Conservation (phyloP, 2,797 vertebrate species). For the Sternarchorhynchus goeldii region DNA sequence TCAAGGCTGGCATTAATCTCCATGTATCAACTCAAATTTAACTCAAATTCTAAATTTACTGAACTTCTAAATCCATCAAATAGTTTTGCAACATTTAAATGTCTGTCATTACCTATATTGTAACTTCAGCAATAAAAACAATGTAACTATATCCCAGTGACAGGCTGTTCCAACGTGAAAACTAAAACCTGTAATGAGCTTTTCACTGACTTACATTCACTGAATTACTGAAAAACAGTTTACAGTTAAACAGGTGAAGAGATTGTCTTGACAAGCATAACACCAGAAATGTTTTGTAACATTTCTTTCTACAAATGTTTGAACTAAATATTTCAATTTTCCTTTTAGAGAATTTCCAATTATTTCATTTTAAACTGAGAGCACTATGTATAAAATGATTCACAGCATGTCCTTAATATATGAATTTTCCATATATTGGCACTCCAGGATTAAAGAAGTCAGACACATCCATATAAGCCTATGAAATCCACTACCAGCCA, state of each 20-base stretch:
- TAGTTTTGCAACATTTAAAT: too few species aligned
- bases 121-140: too few species aligned
- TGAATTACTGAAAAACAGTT: conserved; percentile 42
- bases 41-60: too few species aligned
- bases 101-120: too few species aligned
- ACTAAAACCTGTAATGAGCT: conserved; percentile 44
- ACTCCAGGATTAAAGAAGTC: conserved; percentile 28
- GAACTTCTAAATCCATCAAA: conserved; percentile 8
- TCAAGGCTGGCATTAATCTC: too few species aligned
- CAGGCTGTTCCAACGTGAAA: conserved; percentile 45
- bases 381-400: background rate
- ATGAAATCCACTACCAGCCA: conserved; percentile 32
- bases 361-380: conserved; percentile 12
- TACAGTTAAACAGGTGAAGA: conserved; percentile 36
- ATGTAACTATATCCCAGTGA: too few species aligned
- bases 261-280: conserved; percentile 32
- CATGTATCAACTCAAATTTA: too few species aligned
- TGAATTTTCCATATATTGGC: conserved; percentile 22
- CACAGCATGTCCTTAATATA: conserved; percentile 1
- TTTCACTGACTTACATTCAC: conserved; percentile 44
- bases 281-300: conserved; percentile 10
- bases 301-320: conserved; percentile 3
- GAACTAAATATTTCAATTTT: conserved; percentile 2
- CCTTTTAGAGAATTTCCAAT: conserved; percentile 4
- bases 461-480: conserved; percentile 32